Evolutionary conservation across 2,113 vertebrate species (phyloP).

Genomic region (Acrocephalus kingi): DNA sequence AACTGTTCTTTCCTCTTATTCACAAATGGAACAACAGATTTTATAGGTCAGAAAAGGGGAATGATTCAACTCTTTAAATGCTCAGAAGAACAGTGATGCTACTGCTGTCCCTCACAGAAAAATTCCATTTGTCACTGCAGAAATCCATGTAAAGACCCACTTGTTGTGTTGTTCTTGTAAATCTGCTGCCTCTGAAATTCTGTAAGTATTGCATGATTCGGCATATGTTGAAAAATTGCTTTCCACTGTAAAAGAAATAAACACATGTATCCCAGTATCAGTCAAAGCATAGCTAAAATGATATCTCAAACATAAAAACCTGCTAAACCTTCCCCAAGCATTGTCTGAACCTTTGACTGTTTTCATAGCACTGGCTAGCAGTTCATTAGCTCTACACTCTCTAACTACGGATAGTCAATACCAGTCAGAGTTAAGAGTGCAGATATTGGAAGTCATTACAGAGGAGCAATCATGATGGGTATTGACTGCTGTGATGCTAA

Average conservation of each 20-base stretch:
- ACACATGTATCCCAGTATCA: neutral
- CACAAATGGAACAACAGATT: neutral
- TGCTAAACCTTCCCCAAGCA: neutral
- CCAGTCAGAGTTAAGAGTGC: neutral
- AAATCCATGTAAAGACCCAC: neutral
- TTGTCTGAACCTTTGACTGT: neutral
- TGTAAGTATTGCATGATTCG: neutral
- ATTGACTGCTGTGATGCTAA: neutral
- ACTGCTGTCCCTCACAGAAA: neutral
- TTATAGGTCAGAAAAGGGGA: neutral
- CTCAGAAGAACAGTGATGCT: neutral
- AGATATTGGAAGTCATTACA: neutral
- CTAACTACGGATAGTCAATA: neutral
- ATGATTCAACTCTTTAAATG: neutral
- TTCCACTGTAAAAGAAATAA: neutral
- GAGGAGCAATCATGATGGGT: neutral
- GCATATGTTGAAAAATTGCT: neutral
- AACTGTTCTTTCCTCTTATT: neutral
- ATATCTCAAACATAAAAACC: neutral
- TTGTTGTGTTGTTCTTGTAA: neutral
- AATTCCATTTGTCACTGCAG: neutral
- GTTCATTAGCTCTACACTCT: neutral
- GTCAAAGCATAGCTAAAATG: neutral
- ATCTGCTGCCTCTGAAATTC: neutral
- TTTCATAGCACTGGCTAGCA: neutral